phyloP scores from a whole-genome alignment of 2,888 invertebrate genomes.

The Callyntrura guangdongensis region DNA sequence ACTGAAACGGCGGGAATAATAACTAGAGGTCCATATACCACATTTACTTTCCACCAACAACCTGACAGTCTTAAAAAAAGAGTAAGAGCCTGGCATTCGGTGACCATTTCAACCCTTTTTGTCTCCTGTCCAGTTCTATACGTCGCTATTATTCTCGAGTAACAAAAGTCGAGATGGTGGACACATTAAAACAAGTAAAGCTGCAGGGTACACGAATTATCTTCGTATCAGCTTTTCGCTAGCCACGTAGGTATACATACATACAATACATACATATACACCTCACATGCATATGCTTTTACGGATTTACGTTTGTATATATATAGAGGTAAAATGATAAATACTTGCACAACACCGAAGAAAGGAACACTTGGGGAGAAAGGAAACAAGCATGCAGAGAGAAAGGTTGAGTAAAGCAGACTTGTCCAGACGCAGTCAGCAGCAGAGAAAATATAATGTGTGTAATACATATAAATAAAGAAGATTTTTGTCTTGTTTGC shows the following conservation, averaged over 20 bases:
- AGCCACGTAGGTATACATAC: background rate
- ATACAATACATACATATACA: background rate
- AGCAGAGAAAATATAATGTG: background rate
- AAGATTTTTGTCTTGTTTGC: conserved; percentile 29
- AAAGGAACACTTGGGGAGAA: background rate
- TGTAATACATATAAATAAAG: conserved; percentile 16
- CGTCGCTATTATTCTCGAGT: conserved; percentile 12
- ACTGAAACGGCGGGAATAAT: background rate
- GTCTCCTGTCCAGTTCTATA: conserved; percentile 14
- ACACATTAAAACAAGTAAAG: conserved; percentile 39
- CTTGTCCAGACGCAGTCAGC: background rate
- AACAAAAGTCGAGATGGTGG: conserved; percentile 22
- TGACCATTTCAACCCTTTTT: conserved; percentile 64
- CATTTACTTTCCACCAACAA: background rate
- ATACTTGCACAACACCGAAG: no score
- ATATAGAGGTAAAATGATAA: background rate
- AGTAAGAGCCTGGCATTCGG: conserved; percentile 16
- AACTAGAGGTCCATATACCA: background rate
- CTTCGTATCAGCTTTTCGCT: background rate
- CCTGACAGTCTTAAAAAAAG: background rate
- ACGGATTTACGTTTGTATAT: no score
- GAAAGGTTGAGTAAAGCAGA: conserved; percentile 5
- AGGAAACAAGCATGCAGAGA: no score
- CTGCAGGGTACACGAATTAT: conserved; percentile 9
- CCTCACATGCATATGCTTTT: background rate